Evolutionary conservation across 1,140 invertebrate species (phyloP).

Genomic region (Arion vulgaris): DNA sequence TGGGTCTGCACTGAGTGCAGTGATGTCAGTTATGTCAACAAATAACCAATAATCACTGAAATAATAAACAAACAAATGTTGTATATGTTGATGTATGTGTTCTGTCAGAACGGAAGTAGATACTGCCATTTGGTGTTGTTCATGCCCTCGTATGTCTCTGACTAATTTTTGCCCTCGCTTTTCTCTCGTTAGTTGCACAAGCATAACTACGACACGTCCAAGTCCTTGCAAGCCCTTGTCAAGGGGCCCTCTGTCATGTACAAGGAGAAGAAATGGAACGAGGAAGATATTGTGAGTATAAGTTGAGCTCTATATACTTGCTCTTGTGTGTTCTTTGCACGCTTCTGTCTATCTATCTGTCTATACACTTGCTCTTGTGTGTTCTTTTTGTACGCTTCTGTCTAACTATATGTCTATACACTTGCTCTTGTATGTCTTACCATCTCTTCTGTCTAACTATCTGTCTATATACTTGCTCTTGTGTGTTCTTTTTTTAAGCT

Average conservation of each 20-base stretch:
- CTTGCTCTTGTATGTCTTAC: not conserved
- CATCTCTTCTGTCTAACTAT: not conserved
- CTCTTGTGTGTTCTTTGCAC: not conserved
- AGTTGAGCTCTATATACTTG: not conserved
- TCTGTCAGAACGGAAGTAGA: too few species aligned
- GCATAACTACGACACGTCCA: constrained; percentile 94
- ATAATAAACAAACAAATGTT: too few species aligned
- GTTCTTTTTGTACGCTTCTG: not conserved
- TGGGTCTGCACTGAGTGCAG: too few species aligned
- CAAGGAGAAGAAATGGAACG: constrained; percentile 97
- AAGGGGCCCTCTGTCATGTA: constrained; percentile 97
- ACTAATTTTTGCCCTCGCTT: too few species aligned
- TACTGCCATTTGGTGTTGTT: too few species aligned
- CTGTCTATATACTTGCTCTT: not conserved
- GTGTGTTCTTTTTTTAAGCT: too few species aligned
- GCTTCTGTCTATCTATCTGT: not conserved
- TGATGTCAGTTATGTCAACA: too few species aligned
- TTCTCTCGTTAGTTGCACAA: constrained; percentile 83
- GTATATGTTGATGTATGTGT: too few species aligned
- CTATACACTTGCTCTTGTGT: not conserved
- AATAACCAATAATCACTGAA: too few species aligned
- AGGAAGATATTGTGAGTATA: constrained; percentile 87
- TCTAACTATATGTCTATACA: not conserved
- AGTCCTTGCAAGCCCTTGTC: constrained; percentile 94
- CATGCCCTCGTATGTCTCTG: too few species aligned